Evolutionary conservation across 35 echinoderm and acorn worm genomes (phyloP).

Genomic region (Amphiura filiformis): DNA sequence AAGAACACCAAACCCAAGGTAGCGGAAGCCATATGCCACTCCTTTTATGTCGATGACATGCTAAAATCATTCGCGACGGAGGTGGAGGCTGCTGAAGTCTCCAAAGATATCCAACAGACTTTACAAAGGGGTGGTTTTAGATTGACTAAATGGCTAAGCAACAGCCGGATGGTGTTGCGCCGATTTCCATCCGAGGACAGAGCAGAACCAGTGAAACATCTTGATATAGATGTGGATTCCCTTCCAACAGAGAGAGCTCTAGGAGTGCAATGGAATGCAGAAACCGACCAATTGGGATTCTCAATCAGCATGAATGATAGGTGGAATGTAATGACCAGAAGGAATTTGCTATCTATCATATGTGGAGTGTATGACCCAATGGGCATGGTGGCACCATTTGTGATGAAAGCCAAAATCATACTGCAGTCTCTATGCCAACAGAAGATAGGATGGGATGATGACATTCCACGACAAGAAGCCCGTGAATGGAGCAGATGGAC

Average conservation of each 20-base stretch:
- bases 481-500: not conserved
- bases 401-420: not conserved
- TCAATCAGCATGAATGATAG: not conserved
- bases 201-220: constrained; percentile 26
- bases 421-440: not conserved
- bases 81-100: not conserved
- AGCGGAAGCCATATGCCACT: not conserved
- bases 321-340: constrained; percentile 20
- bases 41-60: constrained; percentile 3
- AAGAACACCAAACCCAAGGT: not conserved
- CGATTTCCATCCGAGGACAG: constrained; percentile 29
- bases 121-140: constrained; percentile 47
- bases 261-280: constrained; percentile 51
- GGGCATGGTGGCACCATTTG: not conserved
- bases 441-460: not conserved
- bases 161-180: constrained; percentile 40
- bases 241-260: constrained; percentile 66
- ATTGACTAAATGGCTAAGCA: constrained; percentile 76
- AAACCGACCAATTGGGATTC: constrained; percentile 53
- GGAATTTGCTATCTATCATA: constrained; percentile 50
- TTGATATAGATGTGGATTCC: constrained; percentile 22
- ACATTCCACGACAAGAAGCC: not conserved
- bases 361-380: constrained; percentile 26
- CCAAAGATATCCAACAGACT: not conserved
- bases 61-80: not conserved